Base-by-base conservation (phyloP, 2,888 invertebrate genomes). In the Mylabris sibirica region DNA sequence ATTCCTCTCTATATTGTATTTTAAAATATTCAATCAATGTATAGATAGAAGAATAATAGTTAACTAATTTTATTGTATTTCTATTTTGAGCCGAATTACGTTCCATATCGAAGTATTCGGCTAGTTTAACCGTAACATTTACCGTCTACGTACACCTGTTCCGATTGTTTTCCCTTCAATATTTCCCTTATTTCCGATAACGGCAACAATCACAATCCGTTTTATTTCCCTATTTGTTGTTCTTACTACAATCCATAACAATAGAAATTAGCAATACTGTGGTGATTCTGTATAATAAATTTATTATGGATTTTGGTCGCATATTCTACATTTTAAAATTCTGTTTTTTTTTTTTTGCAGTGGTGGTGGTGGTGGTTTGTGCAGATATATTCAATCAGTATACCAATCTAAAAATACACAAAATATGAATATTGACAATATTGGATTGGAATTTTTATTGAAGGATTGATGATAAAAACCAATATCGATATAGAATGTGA, bases 401-500 rank as follows among this genome's bases (percentile, higher is more conserved):
- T 6, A 11, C 11, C 4, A 53, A 53, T 53, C 14, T 24, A 22
- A 12, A 53, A 53, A 53, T 24, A 53, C 12, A 3, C 30, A 9
- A 17, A 49, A 49, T 49, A 22, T 53, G 53, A 53, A 53, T 53
- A 53, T 24, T 53, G 53, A 53, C 22, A 53, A 53, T 53, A 53
- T 9, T 53, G 12, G 22, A 22, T 53, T 53, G 11, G 12, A 24
- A 53, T 20, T 53, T 53, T 11, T 53, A 53, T 24, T 53, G 22
- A 12, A 12, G 53, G 22, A 53, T 53, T 49, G 22, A 20, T 9
- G 20, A 49, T 22, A 49, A 49, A 49, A 49, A 49, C 20, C 49
- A 49, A 22, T 53, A 53, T 12, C 22, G 11, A 24, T 24, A 24
- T 24, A 24, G 22, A 53, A 24, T 53, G 11, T 49, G 20, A n/a